Evolutionary conservation across 2,888 invertebrate genomes (phyloP).

Genomic region (Drosophila macrospina): DNA sequence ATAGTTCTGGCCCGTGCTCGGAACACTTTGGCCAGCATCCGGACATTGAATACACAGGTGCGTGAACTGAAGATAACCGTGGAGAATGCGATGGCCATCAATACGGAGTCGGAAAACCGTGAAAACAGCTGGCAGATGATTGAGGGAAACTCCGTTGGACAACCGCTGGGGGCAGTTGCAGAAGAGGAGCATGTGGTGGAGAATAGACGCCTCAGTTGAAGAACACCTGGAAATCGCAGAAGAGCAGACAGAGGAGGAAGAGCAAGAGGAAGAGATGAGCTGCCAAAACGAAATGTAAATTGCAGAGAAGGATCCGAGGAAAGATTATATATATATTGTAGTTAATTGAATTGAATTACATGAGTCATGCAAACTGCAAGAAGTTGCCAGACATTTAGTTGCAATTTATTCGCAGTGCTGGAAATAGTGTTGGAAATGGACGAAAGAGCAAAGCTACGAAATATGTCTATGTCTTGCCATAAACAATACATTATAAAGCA

Average conservation of each 20-base stretch:
- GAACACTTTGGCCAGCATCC: conserved; percentile 22
- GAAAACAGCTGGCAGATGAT: neutral
- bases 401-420: too few relatives aligned
- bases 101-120: neutral
- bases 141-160: neutral
- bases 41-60: conserved; percentile 37
- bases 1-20: conserved; percentile 41
- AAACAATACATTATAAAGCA: neutral
- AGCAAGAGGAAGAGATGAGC: neutral
- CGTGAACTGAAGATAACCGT: conserved; percentile 37
- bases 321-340: neutral
- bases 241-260: neutral
- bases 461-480: too few relatives aligned
- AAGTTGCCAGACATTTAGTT: too few relatives aligned
- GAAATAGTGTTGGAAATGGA: too few relatives aligned
- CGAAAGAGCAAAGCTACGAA: too few relatives aligned
- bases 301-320: too few relatives aligned
- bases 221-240: neutral
- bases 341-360: neutral
- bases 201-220: neutral
- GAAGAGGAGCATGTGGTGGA: neutral
- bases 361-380: too few relatives aligned
- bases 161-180: neutral
- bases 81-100: conserved; percentile 10
- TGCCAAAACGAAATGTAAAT: neutral